Percentiles rank a stretch among this genome's conserved stretches.
These are phyloP conservation scores for Nilaparvata lugens DNA, from an alignment of 1,140 invertebrate species.

Conservation along the genomic window DNA sequence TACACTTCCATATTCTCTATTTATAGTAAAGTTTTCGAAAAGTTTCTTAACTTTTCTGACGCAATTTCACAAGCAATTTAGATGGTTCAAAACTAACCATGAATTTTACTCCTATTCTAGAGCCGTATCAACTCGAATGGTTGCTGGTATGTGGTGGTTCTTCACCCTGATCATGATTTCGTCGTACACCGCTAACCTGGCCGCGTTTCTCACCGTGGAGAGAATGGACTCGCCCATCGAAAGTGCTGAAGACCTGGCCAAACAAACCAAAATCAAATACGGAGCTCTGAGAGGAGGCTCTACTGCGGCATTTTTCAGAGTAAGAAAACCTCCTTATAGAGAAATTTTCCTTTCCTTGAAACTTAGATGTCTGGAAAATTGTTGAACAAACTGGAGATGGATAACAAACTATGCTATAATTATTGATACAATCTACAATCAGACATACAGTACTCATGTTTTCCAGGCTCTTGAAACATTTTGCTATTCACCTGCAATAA, in stretches of 20 bases:
- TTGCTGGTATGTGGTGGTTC: constrained; percentile 94
- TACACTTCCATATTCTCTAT: too few relatives aligned
- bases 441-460: too few relatives aligned
- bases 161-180: constrained; percentile 98
- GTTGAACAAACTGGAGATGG: neutral
- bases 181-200: constrained; percentile 95
- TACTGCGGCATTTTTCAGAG: constrained; percentile 85
- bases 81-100: too few relatives aligned
- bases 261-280: constrained; percentile 95
- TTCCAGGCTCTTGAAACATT: too few relatives aligned
- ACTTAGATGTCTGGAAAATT: neutral
- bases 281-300: constrained; percentile 87
- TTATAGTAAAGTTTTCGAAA: too few relatives aligned
- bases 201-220: constrained; percentile 94
- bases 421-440: too few relatives aligned
- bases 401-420: neutral
- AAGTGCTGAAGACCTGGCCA: constrained; percentile 89
- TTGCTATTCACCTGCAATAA: too few relatives aligned
- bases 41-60: too few relatives aligned
- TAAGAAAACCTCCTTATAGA: constrained; percentile 37
- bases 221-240: constrained; percentile 94
- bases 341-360: neutral
- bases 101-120: constrained; percentile 36
- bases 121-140: constrained; percentile 78
- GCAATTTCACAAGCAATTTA: too few relatives aligned